Base-by-base conservation (phyloP, 1,140 invertebrate species). In the Cherax destructor region DNA sequence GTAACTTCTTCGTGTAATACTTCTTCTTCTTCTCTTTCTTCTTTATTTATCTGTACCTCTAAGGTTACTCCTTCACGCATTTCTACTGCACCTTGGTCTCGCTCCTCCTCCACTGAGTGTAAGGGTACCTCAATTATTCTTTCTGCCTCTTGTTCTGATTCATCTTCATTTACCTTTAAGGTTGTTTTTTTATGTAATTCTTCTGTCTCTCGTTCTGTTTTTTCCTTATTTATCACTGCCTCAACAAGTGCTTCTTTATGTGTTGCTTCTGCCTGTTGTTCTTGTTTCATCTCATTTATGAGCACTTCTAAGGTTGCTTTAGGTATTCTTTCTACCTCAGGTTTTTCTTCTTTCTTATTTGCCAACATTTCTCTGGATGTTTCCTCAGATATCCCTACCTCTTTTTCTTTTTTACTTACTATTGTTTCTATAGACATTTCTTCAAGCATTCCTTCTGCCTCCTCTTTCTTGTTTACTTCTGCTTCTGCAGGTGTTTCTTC, bases 331-430 rank as follows among this genome's bases (percentile, higher is more conserved):
- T 83, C 52, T 13, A 21, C 30, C 80, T 61, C n/a, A 41, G 30
- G n/a, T 7, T 21, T 4, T 83, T 6, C 4, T n/a, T 30, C 80
- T 56, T 83, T 16, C 79, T 52, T 56, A 24, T 21, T 21, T 80
- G n/a, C 49, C n/a, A 9, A 41, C 49, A 10, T 7, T 24, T 56
- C 49, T 78, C 24, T 4, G n/a, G 49, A 13, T 3, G 76, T 13
- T 50, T 41, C 24, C 18, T 78, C 30, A 41, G 30, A 30, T 79
- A 18, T 13, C 6, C 30, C n/a, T 47, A 83, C 41, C 9, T 50
- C 81, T 83, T 69, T 50, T 74, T 88, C 87, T 52, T 6, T 47
- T 52, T 78, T 50, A 41, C 83, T 80, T 61, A 9, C 24, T 6
- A 10, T 69, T 18, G 59, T 24, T 41, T 90, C 52, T 83, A 61